Evolutionary conservation across 2,888 invertebrate species (phyloP).

Genomic region (Mesorhabditis sp.): DNA sequence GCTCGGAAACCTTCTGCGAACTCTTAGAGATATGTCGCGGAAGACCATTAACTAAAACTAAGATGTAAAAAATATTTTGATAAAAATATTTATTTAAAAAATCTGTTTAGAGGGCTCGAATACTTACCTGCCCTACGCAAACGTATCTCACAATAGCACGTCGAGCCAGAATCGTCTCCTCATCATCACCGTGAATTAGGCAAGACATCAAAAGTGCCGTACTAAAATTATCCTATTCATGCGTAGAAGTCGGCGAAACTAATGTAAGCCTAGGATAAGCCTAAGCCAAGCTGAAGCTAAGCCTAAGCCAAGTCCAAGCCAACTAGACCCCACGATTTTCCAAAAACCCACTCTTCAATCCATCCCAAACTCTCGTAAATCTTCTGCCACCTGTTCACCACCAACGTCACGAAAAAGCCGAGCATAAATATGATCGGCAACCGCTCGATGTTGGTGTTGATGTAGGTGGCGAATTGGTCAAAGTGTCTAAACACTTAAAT

Average conservation of each 20-base stretch:
- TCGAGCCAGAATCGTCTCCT: background rate
- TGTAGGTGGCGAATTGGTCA: constrained; percentile 1
- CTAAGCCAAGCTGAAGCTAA: too few species aligned
- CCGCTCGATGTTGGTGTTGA: background rate
- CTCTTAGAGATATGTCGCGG: background rate
- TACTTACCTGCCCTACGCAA: constrained; percentile 5
- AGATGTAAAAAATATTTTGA: background rate
- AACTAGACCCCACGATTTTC: too few species aligned
- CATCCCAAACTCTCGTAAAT: background rate
- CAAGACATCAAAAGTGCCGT: background rate
- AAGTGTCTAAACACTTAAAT: background rate
- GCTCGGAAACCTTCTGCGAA: background rate
- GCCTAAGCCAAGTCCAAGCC: too few species aligned
- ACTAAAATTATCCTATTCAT: background rate
- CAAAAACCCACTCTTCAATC: background rate
- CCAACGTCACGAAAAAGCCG: background rate
- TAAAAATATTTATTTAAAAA: background rate
- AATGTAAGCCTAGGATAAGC: too few species aligned
- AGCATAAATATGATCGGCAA: constrained; percentile 1
- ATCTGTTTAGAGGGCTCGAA: too few species aligned
- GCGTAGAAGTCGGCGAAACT: too few species aligned
- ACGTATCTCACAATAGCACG: background rate
- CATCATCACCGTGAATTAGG: background rate
- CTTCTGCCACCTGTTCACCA: constrained; percentile 2
- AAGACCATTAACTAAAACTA: constrained; percentile 1